A percentile compares a stretch with the other conserved stretches of the same genome.
Conservation (phyloP, 1,140 invertebrate genomes). For the Delia radicum region DNA sequence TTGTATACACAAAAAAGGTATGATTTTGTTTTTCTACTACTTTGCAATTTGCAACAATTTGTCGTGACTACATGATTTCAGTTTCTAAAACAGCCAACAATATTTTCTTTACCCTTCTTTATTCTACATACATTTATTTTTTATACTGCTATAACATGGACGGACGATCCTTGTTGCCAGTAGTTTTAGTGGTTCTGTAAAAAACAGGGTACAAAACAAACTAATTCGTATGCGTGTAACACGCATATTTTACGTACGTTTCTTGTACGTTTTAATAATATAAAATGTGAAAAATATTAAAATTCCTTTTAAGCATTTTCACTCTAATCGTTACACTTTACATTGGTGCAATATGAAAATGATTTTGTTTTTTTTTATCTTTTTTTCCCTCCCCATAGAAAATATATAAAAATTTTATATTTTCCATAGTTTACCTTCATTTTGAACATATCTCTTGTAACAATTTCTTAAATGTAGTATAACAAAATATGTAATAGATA, state of each 20-base stretch:
- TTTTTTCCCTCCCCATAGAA: neutral
- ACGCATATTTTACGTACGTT: slow-evolving; percentile 7
- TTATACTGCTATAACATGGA: neutral
- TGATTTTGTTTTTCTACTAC: neutral
- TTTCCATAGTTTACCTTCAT: neutral
- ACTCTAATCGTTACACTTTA: neutral
- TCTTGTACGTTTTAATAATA: neutral
- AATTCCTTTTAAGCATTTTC: neutral
- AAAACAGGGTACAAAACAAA: neutral
- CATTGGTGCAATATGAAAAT: neutral
- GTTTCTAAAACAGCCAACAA: neutral
- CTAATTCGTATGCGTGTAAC: slow-evolving; percentile 12
- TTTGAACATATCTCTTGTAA: neutral
- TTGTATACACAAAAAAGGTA: neutral
- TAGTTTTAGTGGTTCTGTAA: neutral
- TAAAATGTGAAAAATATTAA: neutral
- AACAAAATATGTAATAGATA: too few relatives aligned
- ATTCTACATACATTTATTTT: neutral
- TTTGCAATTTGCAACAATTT: slow-evolving; percentile 14
- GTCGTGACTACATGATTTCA: slow-evolving; percentile 19
- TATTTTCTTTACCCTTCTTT: neutral
- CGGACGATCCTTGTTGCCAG: neutral
- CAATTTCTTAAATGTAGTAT: neutral
- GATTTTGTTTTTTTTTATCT: neutral
- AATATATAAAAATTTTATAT: too few relatives aligned